These are phyloP conservation scores for Pterobdella sp. DNA, from an alignment of 2,888 invertebrate genomes.

Conservation along the genomic window DNA sequence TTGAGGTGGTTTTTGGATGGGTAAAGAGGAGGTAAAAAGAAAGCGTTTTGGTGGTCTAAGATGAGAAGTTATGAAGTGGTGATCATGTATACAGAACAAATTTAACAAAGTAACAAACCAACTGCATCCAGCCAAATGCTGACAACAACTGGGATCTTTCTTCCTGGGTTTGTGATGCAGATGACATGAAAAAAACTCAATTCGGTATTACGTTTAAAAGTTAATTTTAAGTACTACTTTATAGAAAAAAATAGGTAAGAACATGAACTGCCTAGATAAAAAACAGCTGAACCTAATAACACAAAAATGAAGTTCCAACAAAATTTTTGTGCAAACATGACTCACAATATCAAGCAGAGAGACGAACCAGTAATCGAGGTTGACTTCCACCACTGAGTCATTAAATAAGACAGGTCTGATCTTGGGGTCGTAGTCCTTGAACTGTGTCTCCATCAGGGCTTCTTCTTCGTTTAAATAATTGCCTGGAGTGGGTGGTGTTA, in stretches of 20 bases:
- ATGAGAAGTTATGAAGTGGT: not conserved
- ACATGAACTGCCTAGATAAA: no score
- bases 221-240: no score
- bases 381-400: constrained; percentile 10
- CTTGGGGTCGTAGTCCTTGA: constrained; percentile 17
- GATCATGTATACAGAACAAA: not conserved
- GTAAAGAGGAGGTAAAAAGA: not conserved
- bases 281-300: no score
- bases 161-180: constrained; percentile 6
- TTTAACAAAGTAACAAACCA: not conserved
- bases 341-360: constrained; percentile 28
- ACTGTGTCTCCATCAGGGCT: constrained; percentile 15
- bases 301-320: no score
- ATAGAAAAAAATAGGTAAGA: no score
- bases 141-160: constrained; percentile 20
- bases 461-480: not conserved
- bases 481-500: no score
- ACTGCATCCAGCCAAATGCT: constrained; percentile 28
- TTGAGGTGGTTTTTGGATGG: not conserved
- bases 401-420: constrained; percentile 19
- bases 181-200: no score
- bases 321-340: no score
- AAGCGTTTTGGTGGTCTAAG: not conserved
- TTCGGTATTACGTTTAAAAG: no score
- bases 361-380: constrained; percentile 25